phyloP scores from a whole-genome alignment of 2,113 vertebrate genomes.

The Trochalopteron elliotii region DNA sequence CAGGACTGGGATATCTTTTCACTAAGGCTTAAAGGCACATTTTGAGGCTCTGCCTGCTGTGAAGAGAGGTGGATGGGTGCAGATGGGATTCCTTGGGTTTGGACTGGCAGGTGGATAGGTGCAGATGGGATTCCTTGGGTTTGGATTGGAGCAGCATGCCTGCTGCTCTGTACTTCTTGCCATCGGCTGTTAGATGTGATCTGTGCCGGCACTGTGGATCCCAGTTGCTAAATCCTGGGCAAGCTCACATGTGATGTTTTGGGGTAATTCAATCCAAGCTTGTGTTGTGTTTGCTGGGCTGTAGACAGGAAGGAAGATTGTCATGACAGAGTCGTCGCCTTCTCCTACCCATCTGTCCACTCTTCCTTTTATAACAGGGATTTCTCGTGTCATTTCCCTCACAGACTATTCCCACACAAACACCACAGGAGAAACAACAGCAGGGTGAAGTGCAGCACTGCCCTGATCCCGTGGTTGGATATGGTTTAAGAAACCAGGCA shows the following conservation, averaged over 20 bases:
- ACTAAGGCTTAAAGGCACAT: background rate
- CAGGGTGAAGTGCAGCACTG: background rate
- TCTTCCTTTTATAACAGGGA: background rate
- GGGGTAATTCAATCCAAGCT: background rate
- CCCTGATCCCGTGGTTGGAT: accelerated
- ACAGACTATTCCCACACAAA: accelerated
- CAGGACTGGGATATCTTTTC: background rate
- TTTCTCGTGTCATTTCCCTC: background rate
- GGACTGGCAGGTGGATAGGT: background rate
- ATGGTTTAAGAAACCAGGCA: background rate
- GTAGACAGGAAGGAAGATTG: background rate
- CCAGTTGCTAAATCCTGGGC: background rate
- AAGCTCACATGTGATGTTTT: background rate
- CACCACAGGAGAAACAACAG: background rate
- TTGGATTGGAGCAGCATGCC: background rate
- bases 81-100: background rate
- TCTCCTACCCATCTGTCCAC: background rate
- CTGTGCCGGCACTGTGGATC: background rate
- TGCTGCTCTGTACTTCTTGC: background rate
- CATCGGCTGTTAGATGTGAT: background rate
- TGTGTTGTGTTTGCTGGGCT: background rate
- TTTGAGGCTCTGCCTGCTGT: background rate
- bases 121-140: background rate
- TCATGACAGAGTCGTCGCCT: background rate
- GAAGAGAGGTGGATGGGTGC: background rate